These are phyloP conservation scores for Sebastes miniatus DNA, from an alignment of 2,797 vertebrate genomes.

Conservation along the genomic window DNA sequence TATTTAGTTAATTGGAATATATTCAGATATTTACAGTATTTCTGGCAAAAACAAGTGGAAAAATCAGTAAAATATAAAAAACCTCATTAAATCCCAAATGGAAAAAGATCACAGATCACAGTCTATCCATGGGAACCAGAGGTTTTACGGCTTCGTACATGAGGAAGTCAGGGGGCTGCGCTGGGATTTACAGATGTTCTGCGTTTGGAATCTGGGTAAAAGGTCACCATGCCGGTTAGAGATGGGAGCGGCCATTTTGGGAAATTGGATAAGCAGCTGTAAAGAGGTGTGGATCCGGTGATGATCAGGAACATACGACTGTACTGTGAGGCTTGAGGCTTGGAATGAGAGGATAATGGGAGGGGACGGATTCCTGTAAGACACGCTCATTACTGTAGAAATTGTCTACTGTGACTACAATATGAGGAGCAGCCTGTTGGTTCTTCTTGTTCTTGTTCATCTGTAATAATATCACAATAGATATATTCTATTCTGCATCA, in stretches of 20 bases:
- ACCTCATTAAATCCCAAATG: constrained; percentile 29
- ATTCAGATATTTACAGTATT: not conserved
- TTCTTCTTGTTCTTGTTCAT: not conserved
- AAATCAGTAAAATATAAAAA: not conserved
- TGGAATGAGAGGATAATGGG: not conserved
- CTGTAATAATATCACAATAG: not conserved
- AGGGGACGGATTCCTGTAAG: not conserved
- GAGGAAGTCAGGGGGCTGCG: constrained; percentile 38
- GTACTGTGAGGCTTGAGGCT: not conserved
- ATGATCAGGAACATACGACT: constrained; percentile 12
- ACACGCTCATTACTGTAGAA: not conserved
- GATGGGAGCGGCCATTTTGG: constrained; percentile 66
- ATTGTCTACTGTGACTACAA: not conserved
- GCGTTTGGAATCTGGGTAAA: constrained; percentile 80
- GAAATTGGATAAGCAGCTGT: constrained; percentile 71
- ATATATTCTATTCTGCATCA: not conserved
- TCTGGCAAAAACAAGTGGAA: constrained; percentile 21
- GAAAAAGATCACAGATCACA: constrained; percentile 20
- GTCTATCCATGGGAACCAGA: constrained; percentile 47
- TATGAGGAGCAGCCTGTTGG: not conserved
- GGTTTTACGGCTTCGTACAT: constrained; percentile 8
- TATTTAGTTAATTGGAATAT: not conserved
- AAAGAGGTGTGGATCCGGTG: constrained; percentile 30
- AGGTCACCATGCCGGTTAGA: constrained; percentile 63
- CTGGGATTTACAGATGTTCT: constrained; percentile 78